These are phyloP conservation scores for Pollenia angustigena DNA, from an alignment of 2,888 invertebrate genomes.

Conservation along the genomic window DNA sequence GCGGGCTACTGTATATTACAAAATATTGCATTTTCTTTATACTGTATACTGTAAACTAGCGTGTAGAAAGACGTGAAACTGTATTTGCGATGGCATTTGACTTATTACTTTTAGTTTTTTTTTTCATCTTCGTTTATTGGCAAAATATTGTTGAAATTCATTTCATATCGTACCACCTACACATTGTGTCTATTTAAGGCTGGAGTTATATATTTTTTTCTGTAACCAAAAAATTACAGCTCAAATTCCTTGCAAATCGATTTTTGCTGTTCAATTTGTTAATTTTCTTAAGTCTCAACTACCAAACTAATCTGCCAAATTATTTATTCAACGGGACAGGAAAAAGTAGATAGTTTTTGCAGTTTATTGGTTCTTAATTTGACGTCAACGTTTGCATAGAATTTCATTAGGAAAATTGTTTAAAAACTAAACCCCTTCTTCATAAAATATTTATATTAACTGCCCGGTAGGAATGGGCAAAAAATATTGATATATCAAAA, in stretches of 20 bases:
- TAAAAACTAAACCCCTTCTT: too few species aligned
- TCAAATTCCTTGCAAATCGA: slow-evolving; percentile 67
- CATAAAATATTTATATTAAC: too few species aligned
- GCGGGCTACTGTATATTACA: slow-evolving; percentile 20
- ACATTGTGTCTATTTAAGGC: slow-evolving; percentile 55
- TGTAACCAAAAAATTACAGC: slow-evolving; percentile 36
- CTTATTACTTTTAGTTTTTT: slow-evolving; percentile 54
- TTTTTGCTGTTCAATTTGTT: slow-evolving; percentile 67
- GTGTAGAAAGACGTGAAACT: slow-evolving; percentile 34
- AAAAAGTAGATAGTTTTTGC: slow-evolving; percentile 18
- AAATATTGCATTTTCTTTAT: slow-evolving; percentile 24
- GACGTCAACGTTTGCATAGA: too few species aligned
- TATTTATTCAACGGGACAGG: slow-evolving; percentile 41
- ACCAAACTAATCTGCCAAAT: slow-evolving; percentile 54
- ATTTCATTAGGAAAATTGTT: too few species aligned
- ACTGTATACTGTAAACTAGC: slow-evolving; percentile 3
- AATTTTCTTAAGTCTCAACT: slow-evolving; percentile 62
- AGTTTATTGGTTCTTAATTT: background rate
- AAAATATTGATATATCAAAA: too few species aligned
- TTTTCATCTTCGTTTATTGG: slow-evolving; percentile 44
- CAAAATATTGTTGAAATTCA: slow-evolving; percentile 44
- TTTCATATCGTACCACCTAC: slow-evolving; percentile 61
- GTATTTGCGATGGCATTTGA: slow-evolving; percentile 68
- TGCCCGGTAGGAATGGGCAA: too few species aligned
- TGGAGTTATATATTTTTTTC: slow-evolving; percentile 14